These are phyloP conservation scores for Bombus superbus DNA, from an alignment of 1,140 invertebrate genomes.

Conservation along the genomic window DNA sequence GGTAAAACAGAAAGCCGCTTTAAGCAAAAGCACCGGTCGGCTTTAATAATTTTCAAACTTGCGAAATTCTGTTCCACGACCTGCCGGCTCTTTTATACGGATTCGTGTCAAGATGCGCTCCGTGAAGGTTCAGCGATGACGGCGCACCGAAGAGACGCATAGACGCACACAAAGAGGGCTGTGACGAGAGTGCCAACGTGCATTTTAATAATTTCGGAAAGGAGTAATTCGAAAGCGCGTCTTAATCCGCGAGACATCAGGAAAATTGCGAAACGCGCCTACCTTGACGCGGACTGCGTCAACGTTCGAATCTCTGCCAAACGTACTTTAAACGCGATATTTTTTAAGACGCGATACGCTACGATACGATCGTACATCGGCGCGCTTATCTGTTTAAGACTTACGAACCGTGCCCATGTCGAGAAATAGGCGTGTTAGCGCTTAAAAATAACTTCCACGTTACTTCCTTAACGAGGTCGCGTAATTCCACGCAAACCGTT, in stretches of 20 bases:
- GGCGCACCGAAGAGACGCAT: background rate
- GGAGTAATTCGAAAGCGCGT: background rate
- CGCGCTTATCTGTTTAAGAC: background rate
- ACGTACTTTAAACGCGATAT: background rate
- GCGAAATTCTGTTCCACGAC: conserved; percentile 2
- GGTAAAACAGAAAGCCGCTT: too few relatives aligned
- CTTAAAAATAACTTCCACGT: too few relatives aligned
- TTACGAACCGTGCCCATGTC: background rate
- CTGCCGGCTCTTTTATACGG: background rate
- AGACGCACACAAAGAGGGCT: background rate
- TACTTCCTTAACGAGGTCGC: background rate
- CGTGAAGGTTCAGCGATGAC: background rate
- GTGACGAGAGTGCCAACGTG: conserved; percentile 5
- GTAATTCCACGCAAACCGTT: background rate
- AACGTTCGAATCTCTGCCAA: too few relatives aligned
- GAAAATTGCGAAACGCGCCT: background rate
- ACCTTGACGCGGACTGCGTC: too few relatives aligned
- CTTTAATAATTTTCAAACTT: conserved; percentile 27
- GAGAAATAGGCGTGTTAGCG: background rate
- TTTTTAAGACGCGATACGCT: background rate
- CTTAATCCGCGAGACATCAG: background rate
- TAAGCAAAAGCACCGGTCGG: background rate
- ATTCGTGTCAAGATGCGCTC: conserved; percentile 38
- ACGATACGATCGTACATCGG: background rate
- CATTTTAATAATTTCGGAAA: conserved; percentile 25